Evolutionary conservation across 2,888 invertebrate genomes (phyloP).

Genomic region (Alloplasta piceator): DNA sequence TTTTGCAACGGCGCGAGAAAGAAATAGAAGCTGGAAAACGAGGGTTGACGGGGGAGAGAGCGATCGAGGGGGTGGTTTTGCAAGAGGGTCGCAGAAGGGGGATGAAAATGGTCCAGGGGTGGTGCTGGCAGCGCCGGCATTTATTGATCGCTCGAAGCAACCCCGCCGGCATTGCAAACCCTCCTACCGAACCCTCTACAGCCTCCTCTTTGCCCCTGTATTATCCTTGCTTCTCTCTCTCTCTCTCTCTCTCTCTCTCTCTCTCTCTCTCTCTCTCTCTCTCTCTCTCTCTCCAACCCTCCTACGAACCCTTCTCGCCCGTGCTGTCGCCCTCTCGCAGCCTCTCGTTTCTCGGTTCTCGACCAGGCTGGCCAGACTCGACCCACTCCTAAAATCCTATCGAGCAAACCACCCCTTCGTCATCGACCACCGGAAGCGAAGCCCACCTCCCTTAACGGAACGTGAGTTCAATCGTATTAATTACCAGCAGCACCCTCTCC

Average conservation of each 20-base stretch:
- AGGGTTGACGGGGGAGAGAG: conserved; percentile 63
- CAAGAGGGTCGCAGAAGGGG: conserved; percentile 42
- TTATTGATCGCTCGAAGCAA: conserved; percentile 81
- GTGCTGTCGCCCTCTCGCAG: conserved; percentile 26
- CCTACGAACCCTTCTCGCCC: conserved; percentile 8
- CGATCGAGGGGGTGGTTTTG: conserved; percentile 42
- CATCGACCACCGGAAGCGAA: conserved; percentile 60
- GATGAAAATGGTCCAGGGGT: conserved; percentile 76
- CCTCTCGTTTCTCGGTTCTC: conserved; percentile 40
- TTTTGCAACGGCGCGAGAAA: conserved; percentile 69
- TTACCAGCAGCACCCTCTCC: conserved; percentile 71
- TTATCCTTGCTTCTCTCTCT: conserved; percentile 49
- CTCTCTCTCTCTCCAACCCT: conserved; percentile 2
- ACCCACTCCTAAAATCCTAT: conserved; percentile 58
- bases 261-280: conserved; percentile 52
- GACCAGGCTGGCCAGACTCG: conserved; percentile 53
- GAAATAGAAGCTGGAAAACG: conserved; percentile 45
- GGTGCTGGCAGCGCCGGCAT: conserved; percentile 80
- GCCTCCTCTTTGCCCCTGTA: conserved; percentile 30
- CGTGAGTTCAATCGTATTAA: conserved; percentile 79
- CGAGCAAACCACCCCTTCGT: conserved; percentile 57
- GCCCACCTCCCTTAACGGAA: conserved; percentile 44
- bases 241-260: conserved; percentile 51
- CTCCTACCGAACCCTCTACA: conserved; percentile 42
- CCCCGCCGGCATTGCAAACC: conserved; percentile 73